Conservation (phyloP, 2,888 invertebrate species). For the Eupithecia centaureata region DNA sequence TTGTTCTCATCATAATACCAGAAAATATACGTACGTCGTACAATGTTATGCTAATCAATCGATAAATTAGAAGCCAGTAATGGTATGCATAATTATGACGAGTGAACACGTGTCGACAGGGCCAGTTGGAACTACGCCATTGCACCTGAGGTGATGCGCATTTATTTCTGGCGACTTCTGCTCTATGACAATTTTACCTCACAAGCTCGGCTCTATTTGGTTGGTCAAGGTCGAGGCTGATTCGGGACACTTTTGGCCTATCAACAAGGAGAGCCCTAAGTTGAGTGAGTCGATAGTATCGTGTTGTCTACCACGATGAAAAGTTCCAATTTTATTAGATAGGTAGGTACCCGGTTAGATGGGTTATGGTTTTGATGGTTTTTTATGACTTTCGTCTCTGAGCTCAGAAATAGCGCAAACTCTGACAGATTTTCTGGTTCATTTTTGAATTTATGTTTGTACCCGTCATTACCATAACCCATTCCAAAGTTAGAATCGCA, state of each 20-base stretch:
- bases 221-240: background rate
- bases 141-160: constrained; percentile 62
- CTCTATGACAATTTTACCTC: too few relatives aligned
- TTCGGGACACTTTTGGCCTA: background rate
- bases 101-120: constrained; percentile 42
- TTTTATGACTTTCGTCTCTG: background rate
- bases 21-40: background rate
- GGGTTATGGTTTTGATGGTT: too few relatives aligned
- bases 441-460: too few relatives aligned
- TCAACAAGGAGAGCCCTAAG: too few relatives aligned
- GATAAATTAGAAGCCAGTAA: constrained; percentile 24
- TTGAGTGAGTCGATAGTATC: too few relatives aligned
- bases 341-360: too few relatives aligned
- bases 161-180: constrained; percentile 54
- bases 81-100: constrained; percentile 36
- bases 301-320: too few relatives aligned
- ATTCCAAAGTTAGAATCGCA: too few relatives aligned
- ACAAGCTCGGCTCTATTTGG: too few relatives aligned
- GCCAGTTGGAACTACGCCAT: constrained; percentile 60
- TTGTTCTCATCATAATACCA: too few relatives aligned
- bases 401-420: background rate
- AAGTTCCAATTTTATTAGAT: too few relatives aligned
- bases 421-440: background rate
- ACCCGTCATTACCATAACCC: too few relatives aligned
- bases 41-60: constrained; percentile 20